Percentiles rank a stretch among this genome's conserved stretches.
phyloP scores from a whole-genome alignment of 2,888 invertebrate species.

The Drosophila nigricruria region DNA sequence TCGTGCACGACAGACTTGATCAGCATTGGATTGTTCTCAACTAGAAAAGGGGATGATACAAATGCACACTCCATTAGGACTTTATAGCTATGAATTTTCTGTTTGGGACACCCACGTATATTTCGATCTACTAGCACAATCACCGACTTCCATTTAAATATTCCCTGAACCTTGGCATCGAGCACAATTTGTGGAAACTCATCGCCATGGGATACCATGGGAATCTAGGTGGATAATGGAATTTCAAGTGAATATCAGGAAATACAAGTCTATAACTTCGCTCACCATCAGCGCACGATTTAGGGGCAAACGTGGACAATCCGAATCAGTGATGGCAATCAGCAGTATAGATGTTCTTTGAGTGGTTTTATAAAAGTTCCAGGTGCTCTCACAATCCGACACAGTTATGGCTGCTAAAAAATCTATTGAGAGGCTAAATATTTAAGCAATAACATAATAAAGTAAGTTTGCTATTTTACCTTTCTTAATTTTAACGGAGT shows the following conservation, averaged over 20 bases:
- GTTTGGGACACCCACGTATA: conserved; percentile 88
- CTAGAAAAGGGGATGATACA: conserved; percentile 26
- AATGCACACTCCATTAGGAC: too few relatives aligned
- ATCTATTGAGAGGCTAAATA: conserved; percentile 85
- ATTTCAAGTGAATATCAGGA: too few relatives aligned
- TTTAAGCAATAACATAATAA: not conserved
- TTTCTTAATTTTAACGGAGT: conserved; percentile 89
- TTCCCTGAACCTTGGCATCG: conserved; percentile 89
- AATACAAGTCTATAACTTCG: too few relatives aligned
- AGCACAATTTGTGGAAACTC: conserved; percentile 92
- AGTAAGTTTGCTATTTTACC: conserved; percentile 85
- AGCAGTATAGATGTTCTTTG: conserved; percentile 89
- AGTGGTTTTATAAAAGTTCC: conserved; percentile 89
- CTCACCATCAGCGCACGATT: conserved; percentile 88
- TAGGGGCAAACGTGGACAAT: conserved; percentile 91
- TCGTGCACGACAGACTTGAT: conserved; percentile 82
- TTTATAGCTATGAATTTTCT: not conserved
- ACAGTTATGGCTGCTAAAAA: conserved; percentile 90
- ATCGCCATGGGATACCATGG: conserved; percentile 89
- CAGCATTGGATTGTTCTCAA: conserved; percentile 77
- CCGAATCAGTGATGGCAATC: conserved; percentile 91
- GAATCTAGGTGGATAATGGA: conserved; percentile 83
- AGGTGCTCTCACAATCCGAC: conserved; percentile 91
- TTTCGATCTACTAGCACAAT: conserved; percentile 90
- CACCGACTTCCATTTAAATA: conserved; percentile 90